Evolutionary conservation across 2,797 vertebrate species (phyloP), one percentile per base, ranked within the genome.

Genomic region (Argentina silus): DNA sequence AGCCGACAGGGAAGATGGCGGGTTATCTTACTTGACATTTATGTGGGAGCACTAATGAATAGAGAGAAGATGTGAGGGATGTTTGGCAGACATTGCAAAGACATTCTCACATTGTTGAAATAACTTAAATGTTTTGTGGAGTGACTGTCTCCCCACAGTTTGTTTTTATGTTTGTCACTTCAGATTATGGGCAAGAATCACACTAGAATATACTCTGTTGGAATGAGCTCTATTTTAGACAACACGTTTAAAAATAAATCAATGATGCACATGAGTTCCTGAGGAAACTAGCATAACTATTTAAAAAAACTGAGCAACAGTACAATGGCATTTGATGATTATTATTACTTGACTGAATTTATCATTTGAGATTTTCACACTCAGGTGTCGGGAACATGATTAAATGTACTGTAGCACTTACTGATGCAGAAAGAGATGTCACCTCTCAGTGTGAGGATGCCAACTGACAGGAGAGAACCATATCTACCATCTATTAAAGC

Each of bases 1-100:
- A 87, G 71, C 73, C 63, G 73, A 72, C 71, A 69, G 73, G 73
- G 75, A 79, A 77, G 85, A 86, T 85, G 87, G 86, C 81, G 50
- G 78, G 78, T 91, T 91, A 91, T 91, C 88, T 89, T 82, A 81
- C 77, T 87, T 93, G 90, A 91, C 90, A 91, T 91, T 91, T 92
- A 78, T 91, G 81, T 80, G 79, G 77, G 80, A 86, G 79, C 82
- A 83, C 82, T 89, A 92, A 92, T 93, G 83, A 90, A 90, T 86
- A 87, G 79, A 75, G 75, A 87, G 78, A 45, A 82, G 79, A 82
- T 83, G 82, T 76, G 79, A 75, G 76, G 75, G 71, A 87, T 85
- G 79, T 87, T 82, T 88, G 81, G 72, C 75, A 75, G 82, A 62
- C 51, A 68, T 66, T 36, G 69, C 65, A 61, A 83, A 80, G 84